A percentile compares a stretch with the other conserved stretches of the same genome.
Evolutionary conservation across 2,113 vertebrate species (phyloP).

Genomic region (Phrynocephalus versicolor): DNA sequence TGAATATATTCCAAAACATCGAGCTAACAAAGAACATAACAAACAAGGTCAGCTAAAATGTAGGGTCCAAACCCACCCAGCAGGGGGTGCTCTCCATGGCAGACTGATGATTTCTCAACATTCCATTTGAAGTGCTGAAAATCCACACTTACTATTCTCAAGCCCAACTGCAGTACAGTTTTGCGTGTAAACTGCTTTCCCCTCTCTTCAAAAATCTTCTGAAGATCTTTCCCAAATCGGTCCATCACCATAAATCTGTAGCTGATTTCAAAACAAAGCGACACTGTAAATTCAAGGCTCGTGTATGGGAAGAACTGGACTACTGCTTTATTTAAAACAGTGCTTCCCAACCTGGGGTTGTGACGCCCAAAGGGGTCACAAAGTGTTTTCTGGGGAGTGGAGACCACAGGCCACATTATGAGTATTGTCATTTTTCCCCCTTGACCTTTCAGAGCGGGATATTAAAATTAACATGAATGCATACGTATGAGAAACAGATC

Average conservation of each 20-base stretch:
- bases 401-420: no score
- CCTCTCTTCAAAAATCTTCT: conserved; percentile 90
- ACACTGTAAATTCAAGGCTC: neutral
- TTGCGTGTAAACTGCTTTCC: conserved; percentile 86
- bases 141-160: conserved; percentile 85
- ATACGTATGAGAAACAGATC: no score
- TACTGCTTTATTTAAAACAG: no score
- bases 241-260: conserved; percentile 99
- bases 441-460: no score
- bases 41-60: conserved; percentile 62
- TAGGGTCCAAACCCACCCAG: conserved; percentile 66
- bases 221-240: conserved; percentile 91
- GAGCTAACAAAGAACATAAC: conserved; percentile 77
- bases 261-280: conserved; percentile 71
- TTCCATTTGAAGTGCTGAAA: neutral
- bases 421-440: no score
- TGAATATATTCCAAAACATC: conserved; percentile 93
- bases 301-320: neutral
- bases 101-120: neutral
- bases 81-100: conserved; percentile 65
- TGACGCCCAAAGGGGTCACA: no score
- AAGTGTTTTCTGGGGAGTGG: no score
- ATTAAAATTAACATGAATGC: no score
- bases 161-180: conserved; percentile 89
- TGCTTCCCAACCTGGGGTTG: no score